Evolutionary conservation across 2,113 vertebrate genomes (phyloP), one percentile per base, ranked within the genome.

Genomic region (Gymnobelideus leadbeateri): DNA sequence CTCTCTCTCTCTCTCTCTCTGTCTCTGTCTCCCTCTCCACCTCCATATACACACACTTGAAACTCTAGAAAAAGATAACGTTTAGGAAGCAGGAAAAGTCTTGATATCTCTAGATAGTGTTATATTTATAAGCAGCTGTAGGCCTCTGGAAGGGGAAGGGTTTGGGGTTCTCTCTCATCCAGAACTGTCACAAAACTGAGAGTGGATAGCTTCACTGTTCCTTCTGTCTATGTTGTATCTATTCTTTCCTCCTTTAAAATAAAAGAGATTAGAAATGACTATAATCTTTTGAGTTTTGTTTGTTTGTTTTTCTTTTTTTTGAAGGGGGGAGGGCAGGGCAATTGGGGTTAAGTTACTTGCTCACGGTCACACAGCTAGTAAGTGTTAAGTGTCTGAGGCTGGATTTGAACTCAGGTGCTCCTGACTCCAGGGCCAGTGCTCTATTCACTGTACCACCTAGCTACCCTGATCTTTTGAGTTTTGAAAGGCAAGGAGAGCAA

Each of bases 1-100:
- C 21, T 53, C 19, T 53, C 53, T 53, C 52, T 52, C 14, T 52
- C 52, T 52, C 3, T 52, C 52, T 21, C 52, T 52, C 52, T 21
- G 16, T 52, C 52, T 21, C 19, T 52, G 16, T 21, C 52, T 52
- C 52, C 19, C 47, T 49, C 47, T 49, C 47, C 4, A 2, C 4
- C 47, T 49, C 47, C n/a, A n/a, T n/a, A n/a, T n/a, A 52, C 12
- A 52, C 51, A 96, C 91, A 97, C 68, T 91, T n/a, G 0, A 51
- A 94, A 84, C 93, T 95, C 96, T 91, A 94, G 95, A 96, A 96
- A 91, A 11, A 93, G 96, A 94, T 31, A 43, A 95, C 61, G 11
- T 93, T 95, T 0, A 57, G 46, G 96, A 94, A 96, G 68, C 0
- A 57, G 50, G 96, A 94, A 94, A 61, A 94, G 24, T 25, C 52